Percentiles rank a stretch among this genome's conserved stretches.
Conservation (phyloP, 2,797 vertebrate species). For the Phoebastria nigripes region DNA sequence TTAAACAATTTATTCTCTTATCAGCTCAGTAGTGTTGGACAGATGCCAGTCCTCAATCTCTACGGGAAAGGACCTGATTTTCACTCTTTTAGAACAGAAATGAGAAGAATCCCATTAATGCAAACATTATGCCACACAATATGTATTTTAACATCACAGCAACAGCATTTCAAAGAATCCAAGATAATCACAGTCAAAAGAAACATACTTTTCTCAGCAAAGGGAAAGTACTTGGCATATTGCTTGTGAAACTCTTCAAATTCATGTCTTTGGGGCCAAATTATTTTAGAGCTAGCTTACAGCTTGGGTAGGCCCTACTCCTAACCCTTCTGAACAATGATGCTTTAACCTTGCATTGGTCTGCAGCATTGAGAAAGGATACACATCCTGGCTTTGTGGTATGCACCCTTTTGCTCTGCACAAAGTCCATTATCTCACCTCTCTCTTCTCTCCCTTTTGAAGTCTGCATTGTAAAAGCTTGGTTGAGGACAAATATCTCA, state of each 20-base stretch:
- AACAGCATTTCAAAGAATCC: background rate
- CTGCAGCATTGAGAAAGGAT: background rate
- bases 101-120: background rate
- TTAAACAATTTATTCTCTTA: constrained; percentile 36
- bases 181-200: background rate
- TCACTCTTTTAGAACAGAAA: background rate
- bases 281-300: background rate
- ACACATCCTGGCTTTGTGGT: background rate
- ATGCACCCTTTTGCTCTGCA: background rate
- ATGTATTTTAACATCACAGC: background rate
- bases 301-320: background rate
- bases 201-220: background rate
- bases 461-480: background rate
- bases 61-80: background rate
- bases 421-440: background rate
- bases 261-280: background rate
- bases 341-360: background rate
- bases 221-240: background rate
- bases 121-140: background rate
- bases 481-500: background rate
- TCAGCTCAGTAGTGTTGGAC: background rate
- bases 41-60: background rate
- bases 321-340: background rate
- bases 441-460: background rate
- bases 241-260: background rate